Evolutionary conservation across 2,113 vertebrate genomes (phyloP).

Genomic region (Hassar affinis): DNA sequence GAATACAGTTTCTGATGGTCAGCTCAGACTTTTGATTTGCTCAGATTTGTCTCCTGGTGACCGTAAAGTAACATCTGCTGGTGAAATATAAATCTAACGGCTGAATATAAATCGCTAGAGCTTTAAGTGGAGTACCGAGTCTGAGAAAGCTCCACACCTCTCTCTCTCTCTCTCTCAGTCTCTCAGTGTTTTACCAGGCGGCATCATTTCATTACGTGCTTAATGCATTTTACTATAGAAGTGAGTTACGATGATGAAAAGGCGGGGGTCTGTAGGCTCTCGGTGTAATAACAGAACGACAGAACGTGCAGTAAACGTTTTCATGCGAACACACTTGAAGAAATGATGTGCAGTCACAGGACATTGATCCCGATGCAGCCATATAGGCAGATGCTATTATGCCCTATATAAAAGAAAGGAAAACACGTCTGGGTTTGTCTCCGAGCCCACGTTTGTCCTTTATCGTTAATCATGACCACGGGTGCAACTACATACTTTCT

Average conservation of each 20-base stretch:
- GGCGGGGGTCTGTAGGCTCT: background rate
- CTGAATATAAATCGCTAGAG: background rate
- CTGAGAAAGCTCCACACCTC: background rate
- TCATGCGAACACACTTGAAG: background rate
- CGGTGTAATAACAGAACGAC: background rate
- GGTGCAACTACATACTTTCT: too few species aligned
- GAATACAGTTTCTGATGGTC: background rate
- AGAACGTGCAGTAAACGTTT: background rate
- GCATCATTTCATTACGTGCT: constrained; percentile 20
- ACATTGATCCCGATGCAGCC: background rate
- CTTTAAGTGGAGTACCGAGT: background rate
- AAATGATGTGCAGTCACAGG: background rate
- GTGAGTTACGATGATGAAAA: constrained; percentile 22
- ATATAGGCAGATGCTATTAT: background rate
- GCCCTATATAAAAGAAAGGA: background rate
- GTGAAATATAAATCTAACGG: background rate
- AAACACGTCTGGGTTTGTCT: background rate
- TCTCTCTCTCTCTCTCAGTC: background rate
- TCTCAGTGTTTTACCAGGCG: background rate
- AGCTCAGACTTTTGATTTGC: background rate
- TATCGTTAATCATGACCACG: background rate
- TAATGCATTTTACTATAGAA: constrained; percentile 32
- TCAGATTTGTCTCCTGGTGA: background rate
- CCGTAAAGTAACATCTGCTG: background rate
- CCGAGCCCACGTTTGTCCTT: background rate